Evolutionary conservation across 2,888 invertebrate species (phyloP).

Genomic region (Lamellibrachia columna): DNA sequence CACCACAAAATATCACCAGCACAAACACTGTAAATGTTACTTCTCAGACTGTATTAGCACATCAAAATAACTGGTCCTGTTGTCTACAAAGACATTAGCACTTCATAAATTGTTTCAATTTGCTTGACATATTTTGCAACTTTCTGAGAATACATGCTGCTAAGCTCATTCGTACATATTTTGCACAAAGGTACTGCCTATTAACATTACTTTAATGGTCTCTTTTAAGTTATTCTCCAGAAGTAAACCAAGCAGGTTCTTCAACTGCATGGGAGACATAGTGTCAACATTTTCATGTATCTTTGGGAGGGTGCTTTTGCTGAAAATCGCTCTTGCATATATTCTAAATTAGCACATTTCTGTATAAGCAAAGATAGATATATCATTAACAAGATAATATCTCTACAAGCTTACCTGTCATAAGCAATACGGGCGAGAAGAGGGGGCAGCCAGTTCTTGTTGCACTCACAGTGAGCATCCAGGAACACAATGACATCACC

Average conservation of each 20-base stretch:
- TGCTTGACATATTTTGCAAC: neutral
- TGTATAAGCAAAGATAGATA: neutral
- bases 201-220: no score
- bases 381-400: neutral
- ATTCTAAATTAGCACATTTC: no score
- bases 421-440: constrained; percentile 91
- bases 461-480: constrained; percentile 95
- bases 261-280: neutral
- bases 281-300: neutral
- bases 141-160: neutral
- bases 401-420: constrained; percentile 70
- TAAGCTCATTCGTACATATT: neutral
- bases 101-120: neutral
- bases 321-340: no score
- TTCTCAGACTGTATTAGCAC: neutral
- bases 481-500: constrained; percentile 97
- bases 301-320: neutral
- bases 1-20: neutral
- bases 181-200: neutral
- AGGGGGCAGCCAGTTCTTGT: constrained; percentile 95
- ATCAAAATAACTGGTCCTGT: neutral
- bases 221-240: neutral
- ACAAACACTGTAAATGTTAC: neutral
- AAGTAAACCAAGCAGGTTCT: neutral
- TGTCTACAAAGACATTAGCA: neutral